These are phyloP conservation scores for Macrochelys suwanniensis DNA, from an alignment of 2,797 vertebrate genomes.

Conservation along the genomic window DNA sequence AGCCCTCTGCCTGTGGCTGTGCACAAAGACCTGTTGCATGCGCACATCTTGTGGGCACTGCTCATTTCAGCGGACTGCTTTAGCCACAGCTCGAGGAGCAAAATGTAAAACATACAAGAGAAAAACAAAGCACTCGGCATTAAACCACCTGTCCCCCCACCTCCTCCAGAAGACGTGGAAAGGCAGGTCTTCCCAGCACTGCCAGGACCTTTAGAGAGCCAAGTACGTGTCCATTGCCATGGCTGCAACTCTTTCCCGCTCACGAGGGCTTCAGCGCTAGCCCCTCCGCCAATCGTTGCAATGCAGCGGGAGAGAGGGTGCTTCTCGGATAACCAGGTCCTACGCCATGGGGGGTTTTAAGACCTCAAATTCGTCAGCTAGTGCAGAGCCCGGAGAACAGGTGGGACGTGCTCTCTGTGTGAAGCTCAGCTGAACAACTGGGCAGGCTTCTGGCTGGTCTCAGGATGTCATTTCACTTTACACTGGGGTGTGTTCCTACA, in stretches of 20 bases:
- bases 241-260: neutral
- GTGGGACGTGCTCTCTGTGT: neutral
- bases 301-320: neutral
- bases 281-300: neutral
- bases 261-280: neutral
- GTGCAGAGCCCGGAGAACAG: neutral
- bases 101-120: neutral
- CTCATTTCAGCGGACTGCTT: neutral
- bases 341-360: no score
- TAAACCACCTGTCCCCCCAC: rapidly evolving
- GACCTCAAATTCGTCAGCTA: neutral
- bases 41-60: neutral
- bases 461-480: no score
- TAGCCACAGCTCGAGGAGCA: neutral
- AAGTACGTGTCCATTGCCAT: rapidly evolving
- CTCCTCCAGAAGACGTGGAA: no score
- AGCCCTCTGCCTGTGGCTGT: neutral
- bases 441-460: no score
- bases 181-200: neutral
- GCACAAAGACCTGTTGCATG: neutral
- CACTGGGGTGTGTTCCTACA: neutral
- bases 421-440: neutral
- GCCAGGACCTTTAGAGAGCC: neutral
- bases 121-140: neutral
- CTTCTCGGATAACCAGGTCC: neutral